These are phyloP conservation scores for Gambusia yucatana DNA, from an alignment of 2,797 vertebrate genomes.

Conservation along the genomic window DNA sequence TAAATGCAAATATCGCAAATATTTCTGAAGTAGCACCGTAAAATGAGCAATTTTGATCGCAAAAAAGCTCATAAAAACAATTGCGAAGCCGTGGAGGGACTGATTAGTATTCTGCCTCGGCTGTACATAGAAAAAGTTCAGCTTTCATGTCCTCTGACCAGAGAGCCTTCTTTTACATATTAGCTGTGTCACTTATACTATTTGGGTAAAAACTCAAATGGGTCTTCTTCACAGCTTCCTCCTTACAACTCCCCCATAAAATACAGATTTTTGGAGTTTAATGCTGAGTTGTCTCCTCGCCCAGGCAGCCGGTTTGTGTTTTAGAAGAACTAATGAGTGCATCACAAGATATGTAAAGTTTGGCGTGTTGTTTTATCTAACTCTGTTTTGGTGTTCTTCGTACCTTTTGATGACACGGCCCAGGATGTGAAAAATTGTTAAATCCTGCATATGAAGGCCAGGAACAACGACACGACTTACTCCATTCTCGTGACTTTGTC, in stretches of 20 bases:
- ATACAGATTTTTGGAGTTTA: neutral
- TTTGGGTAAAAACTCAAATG: neutral
- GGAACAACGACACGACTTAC: neutral
- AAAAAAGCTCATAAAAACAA: too few relatives aligned
- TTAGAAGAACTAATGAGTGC: neutral
- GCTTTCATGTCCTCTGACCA: neutral
- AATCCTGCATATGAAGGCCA: neutral
- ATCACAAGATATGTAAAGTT: neutral
- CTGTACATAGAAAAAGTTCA: neutral
- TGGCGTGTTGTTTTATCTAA: neutral
- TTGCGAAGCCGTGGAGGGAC: too few relatives aligned
- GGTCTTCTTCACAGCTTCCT: neutral
- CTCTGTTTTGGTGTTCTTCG: neutral
- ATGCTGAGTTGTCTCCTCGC: neutral
- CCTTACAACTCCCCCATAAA: neutral
- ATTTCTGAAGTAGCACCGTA: too few relatives aligned
- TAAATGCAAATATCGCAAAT: too few relatives aligned
- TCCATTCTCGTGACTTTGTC: constrained; percentile 9
- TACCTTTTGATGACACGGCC: neutral
- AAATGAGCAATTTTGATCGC: too few relatives aligned
- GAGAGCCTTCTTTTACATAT: neutral
- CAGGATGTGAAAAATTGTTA: neutral
- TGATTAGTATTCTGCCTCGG: neutral
- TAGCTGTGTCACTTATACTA: neutral
- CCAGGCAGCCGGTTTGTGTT: neutral